Evolutionary conservation across 1,140 invertebrate species (phyloP), one percentile per base, ranked within the genome.

Genomic region (Plutomurus gul): DNA sequence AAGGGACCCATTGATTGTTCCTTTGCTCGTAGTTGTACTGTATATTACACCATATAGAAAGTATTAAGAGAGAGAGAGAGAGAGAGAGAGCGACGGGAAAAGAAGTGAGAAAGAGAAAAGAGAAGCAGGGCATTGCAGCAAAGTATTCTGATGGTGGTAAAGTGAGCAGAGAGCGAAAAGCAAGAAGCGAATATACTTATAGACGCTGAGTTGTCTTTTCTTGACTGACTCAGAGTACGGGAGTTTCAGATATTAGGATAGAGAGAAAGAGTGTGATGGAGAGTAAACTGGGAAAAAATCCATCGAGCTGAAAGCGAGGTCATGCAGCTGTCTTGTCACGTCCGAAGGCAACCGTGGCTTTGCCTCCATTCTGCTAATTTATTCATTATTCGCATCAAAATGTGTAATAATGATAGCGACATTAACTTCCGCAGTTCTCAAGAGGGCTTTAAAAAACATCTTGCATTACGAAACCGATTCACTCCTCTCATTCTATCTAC

Each of bases 371-470:
- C 82, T 83, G 78, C 81, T 83, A 83, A 83, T 83, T 83, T 83
- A 83, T 83, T 83, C 82, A 83, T 83, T 83, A 83, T 83, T 83
- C 82, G 80, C 76, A 82, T 83, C 82, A 83, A 83, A 83, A 83
- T 83, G 82, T 83, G 82, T 83, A 83, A 83, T 83, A 83, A 82
- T 83, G 82, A 83, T 83, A 81, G 82, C 73, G 78, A 83, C 82
- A 83, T 83, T 83, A 83, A 83, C 75, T 83, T 82, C 46, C 71
- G 25, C 78, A 80, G 78, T 75, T 77, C 76, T 80, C 80, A 60
- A 75, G 78, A 80, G 80, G 72, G 80, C 80, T 80, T 81, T 81
- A 81, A 82, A 82, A 83, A 83, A 82, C 80, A 78, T 82, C 80
- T 78, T 78, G 76, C 80, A 82, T 83, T 81, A 76, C 81, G 22